Conservation (phyloP, 2,888 invertebrate genomes). For the Campoplex nolae region DNA sequence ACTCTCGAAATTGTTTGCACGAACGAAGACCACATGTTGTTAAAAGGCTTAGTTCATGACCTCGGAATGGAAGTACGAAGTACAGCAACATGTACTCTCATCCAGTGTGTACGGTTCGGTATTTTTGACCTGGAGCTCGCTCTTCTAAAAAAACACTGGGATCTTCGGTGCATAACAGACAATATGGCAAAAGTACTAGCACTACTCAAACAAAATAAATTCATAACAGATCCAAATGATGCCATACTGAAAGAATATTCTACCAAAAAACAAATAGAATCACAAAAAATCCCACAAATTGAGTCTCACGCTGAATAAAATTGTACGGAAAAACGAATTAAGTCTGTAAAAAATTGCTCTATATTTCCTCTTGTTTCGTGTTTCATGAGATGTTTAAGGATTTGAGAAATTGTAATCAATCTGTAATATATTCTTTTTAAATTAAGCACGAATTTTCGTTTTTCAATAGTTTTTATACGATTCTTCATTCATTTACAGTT, state of each 20-base stretch:
- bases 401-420: background rate
- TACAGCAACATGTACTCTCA: constrained; percentile 91
- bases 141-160: constrained; percentile 93
- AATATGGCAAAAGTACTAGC: constrained; percentile 87
- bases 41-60: constrained; percentile 93
- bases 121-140: constrained; percentile 92
- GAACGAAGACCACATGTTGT: constrained; percentile 92
- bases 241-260: constrained; percentile 70
- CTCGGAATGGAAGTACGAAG: constrained; percentile 92
- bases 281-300: constrained; percentile 12
- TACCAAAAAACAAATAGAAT: constrained; percentile 41
- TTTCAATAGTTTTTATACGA: background rate
- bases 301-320: constrained; percentile 1
- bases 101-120: constrained; percentile 94
- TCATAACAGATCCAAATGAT: constrained; percentile 83
- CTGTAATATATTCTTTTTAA: background rate
- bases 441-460: background rate
- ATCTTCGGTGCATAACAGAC: constrained; percentile 88
- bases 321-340: constrained; percentile 23
- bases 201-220: constrained; percentile 86
- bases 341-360: background rate
- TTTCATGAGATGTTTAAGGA: background rate
- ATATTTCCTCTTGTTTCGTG: background rate
- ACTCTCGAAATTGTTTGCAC: constrained; percentile 94
- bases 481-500: background rate